phyloP scores from a whole-genome alignment of 2,113 vertebrate genomes.

The Varanus salvator region DNA sequence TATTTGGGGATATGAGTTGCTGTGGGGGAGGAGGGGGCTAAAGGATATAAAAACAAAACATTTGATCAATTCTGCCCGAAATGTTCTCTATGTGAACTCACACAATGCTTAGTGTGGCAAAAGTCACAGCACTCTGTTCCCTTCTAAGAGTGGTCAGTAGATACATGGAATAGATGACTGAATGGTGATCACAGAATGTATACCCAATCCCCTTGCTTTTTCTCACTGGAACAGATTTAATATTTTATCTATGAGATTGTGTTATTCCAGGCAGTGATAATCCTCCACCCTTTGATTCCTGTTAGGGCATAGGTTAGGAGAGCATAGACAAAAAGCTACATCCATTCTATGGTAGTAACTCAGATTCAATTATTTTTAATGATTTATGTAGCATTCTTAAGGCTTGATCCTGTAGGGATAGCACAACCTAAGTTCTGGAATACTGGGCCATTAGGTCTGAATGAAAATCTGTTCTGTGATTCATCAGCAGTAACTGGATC shows the following conservation, averaged over 20 bases:
- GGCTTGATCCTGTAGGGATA: background rate
- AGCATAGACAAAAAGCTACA: background rate
- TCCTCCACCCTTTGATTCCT: background rate
- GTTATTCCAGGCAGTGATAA: background rate
- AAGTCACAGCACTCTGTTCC: background rate
- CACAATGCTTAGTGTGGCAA: background rate
- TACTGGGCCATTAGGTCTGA: background rate
- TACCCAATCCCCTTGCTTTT: background rate
- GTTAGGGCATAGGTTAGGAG: background rate
- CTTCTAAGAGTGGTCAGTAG: background rate
- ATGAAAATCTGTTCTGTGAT: too few relatives aligned
- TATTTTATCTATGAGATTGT: background rate
- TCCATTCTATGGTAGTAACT: background rate
- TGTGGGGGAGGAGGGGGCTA: background rate
- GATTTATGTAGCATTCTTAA: background rate
- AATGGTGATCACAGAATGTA: background rate
- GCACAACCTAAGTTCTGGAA: background rate
- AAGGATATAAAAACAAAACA: conserved; percentile 1
- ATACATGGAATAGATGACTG: background rate
- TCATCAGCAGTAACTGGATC: background rate
- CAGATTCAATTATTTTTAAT: background rate
- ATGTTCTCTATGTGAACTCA: background rate
- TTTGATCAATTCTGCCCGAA: background rate
- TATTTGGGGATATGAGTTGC: conserved; percentile 39
- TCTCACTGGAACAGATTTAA: background rate